Evolutionary conservation across 2,888 invertebrate genomes (phyloP).

Genomic region (Aphrophora alni): DNA sequence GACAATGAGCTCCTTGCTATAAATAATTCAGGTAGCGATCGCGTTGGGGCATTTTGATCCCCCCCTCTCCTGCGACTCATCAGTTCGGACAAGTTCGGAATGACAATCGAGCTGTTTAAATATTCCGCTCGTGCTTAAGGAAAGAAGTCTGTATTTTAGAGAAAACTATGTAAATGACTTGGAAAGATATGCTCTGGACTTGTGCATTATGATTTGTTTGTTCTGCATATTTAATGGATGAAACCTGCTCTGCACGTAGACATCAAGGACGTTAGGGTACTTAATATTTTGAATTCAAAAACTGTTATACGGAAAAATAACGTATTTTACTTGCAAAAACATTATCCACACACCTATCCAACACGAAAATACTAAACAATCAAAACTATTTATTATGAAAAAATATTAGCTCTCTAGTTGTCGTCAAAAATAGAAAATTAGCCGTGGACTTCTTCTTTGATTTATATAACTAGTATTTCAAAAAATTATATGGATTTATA

Average conservation of each 20-base stretch:
- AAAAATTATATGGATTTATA: no score
- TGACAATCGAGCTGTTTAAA: background rate
- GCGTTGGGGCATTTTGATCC: background rate
- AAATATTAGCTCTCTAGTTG: no score
- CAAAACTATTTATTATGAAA: no score
- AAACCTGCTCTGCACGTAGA: background rate
- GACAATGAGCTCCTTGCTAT: background rate
- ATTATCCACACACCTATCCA: no score
- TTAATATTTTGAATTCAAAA: no score
- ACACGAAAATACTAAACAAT: no score
- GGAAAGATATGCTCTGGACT: background rate
- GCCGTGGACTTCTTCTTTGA: no score
- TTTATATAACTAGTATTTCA: no score
- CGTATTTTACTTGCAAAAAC: no score
- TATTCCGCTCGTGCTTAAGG: background rate
- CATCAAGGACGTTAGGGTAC: background rate
- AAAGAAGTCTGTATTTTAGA: background rate
- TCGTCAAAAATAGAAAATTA: no score
- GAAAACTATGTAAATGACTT: background rate
- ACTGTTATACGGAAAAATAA: no score
- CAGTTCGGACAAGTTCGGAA: background rate
- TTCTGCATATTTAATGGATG: background rate
- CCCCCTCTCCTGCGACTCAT: background rate
- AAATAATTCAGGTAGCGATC: constrained; percentile 7
- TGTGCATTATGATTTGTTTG: background rate